Conservation (phyloP, 2,797 vertebrate genomes). For the Sphenodon punctatus region DNA sequence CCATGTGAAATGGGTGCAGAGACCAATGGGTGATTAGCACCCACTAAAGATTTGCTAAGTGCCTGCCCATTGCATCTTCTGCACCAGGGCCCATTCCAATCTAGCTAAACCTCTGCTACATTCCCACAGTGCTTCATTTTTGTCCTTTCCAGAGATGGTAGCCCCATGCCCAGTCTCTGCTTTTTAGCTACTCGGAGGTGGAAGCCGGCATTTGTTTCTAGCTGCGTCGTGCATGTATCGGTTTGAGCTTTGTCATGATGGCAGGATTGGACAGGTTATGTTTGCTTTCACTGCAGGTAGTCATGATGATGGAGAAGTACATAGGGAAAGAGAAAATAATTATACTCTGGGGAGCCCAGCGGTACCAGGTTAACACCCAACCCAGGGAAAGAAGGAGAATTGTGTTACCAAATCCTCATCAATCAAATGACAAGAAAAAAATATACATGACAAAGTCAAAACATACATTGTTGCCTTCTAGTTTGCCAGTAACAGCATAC, state of each 20-base stretch:
- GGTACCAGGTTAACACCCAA: neutral
- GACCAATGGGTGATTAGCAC: too few relatives aligned
- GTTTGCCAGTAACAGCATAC: too few relatives aligned
- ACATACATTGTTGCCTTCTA: neutral
- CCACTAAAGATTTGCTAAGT: too few relatives aligned
- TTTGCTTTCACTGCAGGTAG: constrained; percentile 38
- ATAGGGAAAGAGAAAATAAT: constrained; percentile 24
- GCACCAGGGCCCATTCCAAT: too few relatives aligned
- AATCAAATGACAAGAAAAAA: neutral
- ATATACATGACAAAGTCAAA: neutral
- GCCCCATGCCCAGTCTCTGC: constrained; percentile 2
- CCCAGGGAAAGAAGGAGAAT: neutral
- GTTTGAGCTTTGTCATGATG: constrained; percentile 24
- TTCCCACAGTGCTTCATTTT: too few relatives aligned
- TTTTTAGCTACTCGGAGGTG: constrained; percentile 30
- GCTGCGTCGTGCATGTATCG: constrained; percentile 7
- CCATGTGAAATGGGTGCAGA: too few relatives aligned
- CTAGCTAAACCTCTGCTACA: too few relatives aligned
- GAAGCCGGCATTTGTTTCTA: constrained; percentile 51
- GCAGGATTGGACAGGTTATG: constrained; percentile 42
- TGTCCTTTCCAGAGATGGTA: too few relatives aligned
- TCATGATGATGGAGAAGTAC: constrained; percentile 25
- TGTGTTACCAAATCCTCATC: neutral
- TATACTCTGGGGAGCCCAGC: neutral
- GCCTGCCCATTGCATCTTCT: too few relatives aligned